Percentiles rank a stretch among this genome's conserved stretches.
Evolutionary conservation across 1,140 invertebrate species (phyloP).

Genomic region (Rhopalosiphum padi): DNA sequence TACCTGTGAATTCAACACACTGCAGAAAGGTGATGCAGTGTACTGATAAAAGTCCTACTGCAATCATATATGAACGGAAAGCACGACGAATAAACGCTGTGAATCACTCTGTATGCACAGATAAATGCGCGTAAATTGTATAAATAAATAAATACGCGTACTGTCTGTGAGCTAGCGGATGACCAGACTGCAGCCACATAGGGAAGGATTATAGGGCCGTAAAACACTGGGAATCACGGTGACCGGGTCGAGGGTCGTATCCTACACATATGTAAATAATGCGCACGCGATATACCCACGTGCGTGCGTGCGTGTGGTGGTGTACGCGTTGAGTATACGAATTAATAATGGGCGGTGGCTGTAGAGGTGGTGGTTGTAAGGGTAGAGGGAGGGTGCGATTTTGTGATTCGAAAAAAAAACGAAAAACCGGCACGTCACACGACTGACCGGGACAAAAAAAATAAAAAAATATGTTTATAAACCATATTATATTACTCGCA

Average conservation of each 20-base stretch:
- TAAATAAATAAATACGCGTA: not conserved
- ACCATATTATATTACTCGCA: not conserved
- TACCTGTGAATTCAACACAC: too few species aligned
- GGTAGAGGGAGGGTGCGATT: not conserved
- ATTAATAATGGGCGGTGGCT: not conserved
- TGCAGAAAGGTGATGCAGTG: too few species aligned
- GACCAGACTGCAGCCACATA: not conserved
- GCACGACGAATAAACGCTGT: too few species aligned
- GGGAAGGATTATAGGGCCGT: not conserved
- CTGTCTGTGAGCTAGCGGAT: not conserved
- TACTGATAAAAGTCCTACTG: too few species aligned
- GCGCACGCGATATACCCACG: constrained; percentile 1
- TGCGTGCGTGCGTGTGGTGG: not conserved
- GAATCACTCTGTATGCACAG: not conserved
- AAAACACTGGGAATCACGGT: not conserved
- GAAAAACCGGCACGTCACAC: not conserved
- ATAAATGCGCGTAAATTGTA: not conserved
- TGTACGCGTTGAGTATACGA: not conserved
- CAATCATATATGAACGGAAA: too few species aligned
- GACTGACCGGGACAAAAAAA: not conserved
- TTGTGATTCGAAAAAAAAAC: not conserved
- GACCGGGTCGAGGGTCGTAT: not conserved
- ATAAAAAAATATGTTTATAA: not conserved
- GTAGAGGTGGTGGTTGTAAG: too few species aligned
- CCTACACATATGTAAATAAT: not conserved